A percentile compares a stretch with the other conserved stretches of the same genome.
Evolutionary conservation across 92 coral and sea anemone genomes (phyloP).

Genomic region (Muricea muricata): DNA sequence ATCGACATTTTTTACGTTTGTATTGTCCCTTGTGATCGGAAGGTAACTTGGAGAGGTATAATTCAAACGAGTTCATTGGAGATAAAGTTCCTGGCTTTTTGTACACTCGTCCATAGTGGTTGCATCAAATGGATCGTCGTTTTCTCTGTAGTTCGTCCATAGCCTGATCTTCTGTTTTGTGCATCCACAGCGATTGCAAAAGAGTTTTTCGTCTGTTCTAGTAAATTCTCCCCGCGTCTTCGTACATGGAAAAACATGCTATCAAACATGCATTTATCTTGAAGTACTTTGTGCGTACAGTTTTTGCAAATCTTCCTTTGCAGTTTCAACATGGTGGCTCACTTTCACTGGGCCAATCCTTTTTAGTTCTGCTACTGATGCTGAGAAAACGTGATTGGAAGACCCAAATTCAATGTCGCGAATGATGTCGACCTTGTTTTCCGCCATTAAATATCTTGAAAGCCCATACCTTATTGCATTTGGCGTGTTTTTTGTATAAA

Average conservation of each 20-base stretch:
- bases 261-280: slow-evolving; percentile 27
- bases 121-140: too few species aligned
- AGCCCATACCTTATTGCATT: slow-evolving; percentile 5
- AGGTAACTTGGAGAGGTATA: too few species aligned
- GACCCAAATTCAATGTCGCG: not conserved
- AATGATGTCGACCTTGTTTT: slow-evolving; percentile 17
- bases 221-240: slow-evolving; percentile 39
- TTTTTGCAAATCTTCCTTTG: slow-evolving; percentile 2
- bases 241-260: slow-evolving; percentile 4
- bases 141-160: too few species aligned
- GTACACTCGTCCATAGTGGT: too few species aligned
- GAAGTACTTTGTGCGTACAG: slow-evolving; percentile 19
- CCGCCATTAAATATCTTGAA: slow-evolving; percentile 9
- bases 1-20: too few species aligned
- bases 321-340: slow-evolving; percentile 26
- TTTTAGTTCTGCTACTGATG: slow-evolving; percentile 1
- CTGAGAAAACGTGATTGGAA: slow-evolving; percentile 15
- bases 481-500: not conserved
- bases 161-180: too few species aligned
- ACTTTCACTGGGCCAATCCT: slow-evolving; percentile 39
- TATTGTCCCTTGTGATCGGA: too few species aligned
- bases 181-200: too few species aligned
- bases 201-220: slow-evolving; percentile 28
- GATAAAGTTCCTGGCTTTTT: too few species aligned
- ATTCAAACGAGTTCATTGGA: too few species aligned